Base-by-base conservation (phyloP, 1,140 invertebrate species). In the Drosophila punjabiensis region DNA sequence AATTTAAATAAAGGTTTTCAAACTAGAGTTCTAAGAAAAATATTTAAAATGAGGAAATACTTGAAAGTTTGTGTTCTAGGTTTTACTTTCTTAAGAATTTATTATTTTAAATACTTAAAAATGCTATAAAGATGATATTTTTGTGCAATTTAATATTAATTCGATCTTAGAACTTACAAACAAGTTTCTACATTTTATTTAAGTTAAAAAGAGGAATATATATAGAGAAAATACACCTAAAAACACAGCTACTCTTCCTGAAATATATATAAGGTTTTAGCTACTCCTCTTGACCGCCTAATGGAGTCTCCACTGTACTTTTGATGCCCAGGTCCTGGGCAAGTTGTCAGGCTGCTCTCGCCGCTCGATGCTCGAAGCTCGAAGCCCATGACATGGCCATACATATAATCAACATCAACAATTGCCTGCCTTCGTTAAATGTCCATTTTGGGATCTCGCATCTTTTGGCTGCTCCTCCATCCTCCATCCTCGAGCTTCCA, bases 361-460 rank as follows among this genome's bases (percentile, higher is more conserved):
- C 5, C 11, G 45, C 24, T 48, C 20, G 13, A 14, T 35, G 70
- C 62, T 60, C 61, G 48, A 45, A 56, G 71, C 74, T 70, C 63
- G 66, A 64, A 71, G 67, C 76, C 71, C 76, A 79, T 79, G 67
- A 79, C 77, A 79, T 81, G 69, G 68, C 69, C 77, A 80, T 81
- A 80, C 77, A 74, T 81, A 81, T 81, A 81, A 67, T 76, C 78
- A 81, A 81, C 77, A 68, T 76, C 77, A 68, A 80, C 81, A 91
- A 91, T 91, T 82, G 83, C 78, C 79, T 74, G 81, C 75, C 79
- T 70, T 88, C 88, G 83, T 88, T 92, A 86, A 92, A 90, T 89
- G 79, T 68, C 89, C 89, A 92, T 92, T 92, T 92, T 92, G 86
- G 89, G 88, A 76, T 67, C 53, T 79, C 74, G 56, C 63, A 77